Evolutionary conservation across 2,888 invertebrate genomes (phyloP), one percentile per base, ranked within the genome.

Genomic region (Euzophera pinguis): DNA sequence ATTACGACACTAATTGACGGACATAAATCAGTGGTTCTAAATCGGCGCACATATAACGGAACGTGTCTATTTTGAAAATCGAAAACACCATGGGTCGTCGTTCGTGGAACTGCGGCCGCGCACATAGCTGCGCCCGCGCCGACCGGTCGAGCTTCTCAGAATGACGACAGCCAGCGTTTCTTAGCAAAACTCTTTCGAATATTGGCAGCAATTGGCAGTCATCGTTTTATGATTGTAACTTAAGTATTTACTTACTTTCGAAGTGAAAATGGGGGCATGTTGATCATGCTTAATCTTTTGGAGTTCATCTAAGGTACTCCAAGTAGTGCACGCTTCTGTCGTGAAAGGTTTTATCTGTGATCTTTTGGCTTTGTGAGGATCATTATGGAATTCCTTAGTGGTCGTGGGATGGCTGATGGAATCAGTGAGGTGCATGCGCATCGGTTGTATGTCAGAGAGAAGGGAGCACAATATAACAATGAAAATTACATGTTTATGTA

Each of bases 41-140:
- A 65, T 69, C 64, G 62, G 63, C 60, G 64, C 67, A 64, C 61
- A 71, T 74, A 66, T 80, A 84, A 84, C 78, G 80, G 82, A 81
- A 78, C 77, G 79, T 65, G 67, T 81, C 84, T 84, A 84, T 84
- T 84, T 86, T 78, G 81, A 85, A 85, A 85, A 84, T 83, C 74
- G 78, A 84, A 45, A 83, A 75, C 77, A 71, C 74, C 62, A 63
- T 70, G 69, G 74, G 69, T 74, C 74, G 75, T 61, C 65, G 68
- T 84, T 84, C 84, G 68, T 67, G 75, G 84, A 85, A 85, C 61
- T 69, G 68, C 68, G 60, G 63, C 68, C 14, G 9, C 29, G 41
- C 9, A 62, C 65, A 63, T 55, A 69, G 58, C 54, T 37, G 37
- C 65, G 69, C 67, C 68, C 69, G 64, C 49, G 58, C 67, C 73